Conservation (phyloP, 2,888 invertebrate genomes). For the Cacoxenus indagator region DNA sequence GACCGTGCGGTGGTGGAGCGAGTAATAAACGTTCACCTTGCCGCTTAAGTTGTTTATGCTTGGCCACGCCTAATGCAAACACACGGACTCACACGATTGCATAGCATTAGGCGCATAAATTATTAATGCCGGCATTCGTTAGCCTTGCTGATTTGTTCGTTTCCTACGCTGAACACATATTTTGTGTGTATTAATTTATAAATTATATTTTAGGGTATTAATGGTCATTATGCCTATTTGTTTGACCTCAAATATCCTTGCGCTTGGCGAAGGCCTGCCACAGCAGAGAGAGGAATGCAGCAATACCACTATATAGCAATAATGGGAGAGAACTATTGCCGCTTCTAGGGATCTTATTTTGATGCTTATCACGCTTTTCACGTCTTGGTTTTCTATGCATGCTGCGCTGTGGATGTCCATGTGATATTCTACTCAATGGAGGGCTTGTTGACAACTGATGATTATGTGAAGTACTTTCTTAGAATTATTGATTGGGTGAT, state of each 20-base stretch:
- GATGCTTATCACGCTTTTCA: too few species aligned
- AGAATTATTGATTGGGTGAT: too few species aligned
- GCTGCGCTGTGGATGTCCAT: too few species aligned
- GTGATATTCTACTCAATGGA: too few species aligned
- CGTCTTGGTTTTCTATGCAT: too few species aligned
- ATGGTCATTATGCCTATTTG: constrained; percentile 4
- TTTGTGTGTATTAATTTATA: neutral
- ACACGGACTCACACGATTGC: constrained; percentile 2
- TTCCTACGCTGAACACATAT: neutral
- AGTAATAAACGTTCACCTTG: constrained; percentile 32
- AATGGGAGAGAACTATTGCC: too few species aligned
- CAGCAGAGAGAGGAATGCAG: too few species aligned
- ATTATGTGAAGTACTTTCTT: too few species aligned
- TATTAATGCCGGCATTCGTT: constrained; percentile 17
- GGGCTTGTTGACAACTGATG: too few species aligned
- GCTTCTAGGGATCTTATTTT: too few species aligned
- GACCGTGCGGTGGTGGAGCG: constrained; percentile 29
- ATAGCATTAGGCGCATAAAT: neutral
- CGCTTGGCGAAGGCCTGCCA: too few species aligned
- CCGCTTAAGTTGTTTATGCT: constrained; percentile 28
- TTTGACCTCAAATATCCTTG: constrained; percentile 1
- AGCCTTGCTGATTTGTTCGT: neutral
- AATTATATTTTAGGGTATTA: constrained; percentile 3
- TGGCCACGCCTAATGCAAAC: constrained; percentile 37
- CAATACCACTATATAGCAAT: too few species aligned